Conservation (phyloP, 92 coral and sea anemone genomes). For the Palythoa caribaeorum region DNA sequence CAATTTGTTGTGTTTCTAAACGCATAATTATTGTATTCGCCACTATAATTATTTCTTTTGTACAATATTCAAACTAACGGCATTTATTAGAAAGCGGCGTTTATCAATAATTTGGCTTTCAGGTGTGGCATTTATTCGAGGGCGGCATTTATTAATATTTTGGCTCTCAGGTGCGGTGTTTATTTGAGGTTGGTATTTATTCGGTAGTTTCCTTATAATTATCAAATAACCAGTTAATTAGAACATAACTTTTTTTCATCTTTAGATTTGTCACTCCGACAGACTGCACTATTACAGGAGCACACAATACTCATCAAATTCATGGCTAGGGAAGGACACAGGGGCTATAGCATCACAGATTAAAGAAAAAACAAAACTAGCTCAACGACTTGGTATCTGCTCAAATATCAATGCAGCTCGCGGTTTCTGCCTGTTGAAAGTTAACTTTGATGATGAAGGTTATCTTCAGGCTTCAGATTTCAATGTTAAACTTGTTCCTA, state of each 20-base stretch:
- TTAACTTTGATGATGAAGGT: slow-evolving; percentile 71
- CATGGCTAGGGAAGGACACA: slow-evolving; percentile 74
- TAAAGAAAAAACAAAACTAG: slow-evolving; percentile 50
- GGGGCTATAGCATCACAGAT: slow-evolving; percentile 68
- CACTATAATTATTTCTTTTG: too few species aligned
- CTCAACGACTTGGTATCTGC: slow-evolving; percentile 60
- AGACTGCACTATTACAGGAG: slow-evolving; percentile 76
- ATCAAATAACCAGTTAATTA: not conserved
- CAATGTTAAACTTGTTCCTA: slow-evolving; percentile 63
- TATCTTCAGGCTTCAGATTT: slow-evolving; percentile 62
- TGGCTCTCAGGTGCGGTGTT: too few species aligned
- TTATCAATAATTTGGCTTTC: too few species aligned
- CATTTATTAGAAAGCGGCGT: too few species aligned
- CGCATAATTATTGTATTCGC: too few species aligned
- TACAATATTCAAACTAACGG: too few species aligned
- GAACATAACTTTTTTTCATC: not conserved
- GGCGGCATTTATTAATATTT: too few species aligned
- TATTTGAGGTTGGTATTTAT: too few species aligned
- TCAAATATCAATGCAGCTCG: slow-evolving; percentile 56
- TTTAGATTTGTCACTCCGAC: slow-evolving; percentile 72
- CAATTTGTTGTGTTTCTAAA: too few species aligned
- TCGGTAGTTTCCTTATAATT: not conserved
- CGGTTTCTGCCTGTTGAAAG: slow-evolving; percentile 71
- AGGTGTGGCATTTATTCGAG: too few species aligned
- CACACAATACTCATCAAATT: slow-evolving; percentile 54